These are phyloP conservation scores for Andrena flavipes DNA, from an alignment of 2,888 invertebrate genomes.

Conservation along the genomic window DNA sequence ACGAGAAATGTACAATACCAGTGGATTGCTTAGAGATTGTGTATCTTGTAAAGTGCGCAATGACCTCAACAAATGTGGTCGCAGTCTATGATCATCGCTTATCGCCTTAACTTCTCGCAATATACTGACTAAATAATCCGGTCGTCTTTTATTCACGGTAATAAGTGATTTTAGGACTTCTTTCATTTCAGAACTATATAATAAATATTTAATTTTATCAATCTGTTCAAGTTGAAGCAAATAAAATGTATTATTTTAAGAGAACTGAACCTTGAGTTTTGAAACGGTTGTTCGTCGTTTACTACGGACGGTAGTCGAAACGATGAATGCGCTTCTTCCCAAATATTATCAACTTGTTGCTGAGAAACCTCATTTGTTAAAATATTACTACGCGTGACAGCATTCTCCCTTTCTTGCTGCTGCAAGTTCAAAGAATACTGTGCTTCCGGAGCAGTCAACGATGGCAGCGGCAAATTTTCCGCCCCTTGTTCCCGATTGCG, in stretches of 20 bases:
- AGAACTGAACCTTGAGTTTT: conserved; percentile 71
- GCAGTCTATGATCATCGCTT: conserved; percentile 77
- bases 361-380: conserved; percentile 75
- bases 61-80: conserved; percentile 75
- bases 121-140: conserved; percentile 77
- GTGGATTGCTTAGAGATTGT: conserved; percentile 73
- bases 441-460: conserved; percentile 73
- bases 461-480: conserved; percentile 75
- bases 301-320: conserved; percentile 64
- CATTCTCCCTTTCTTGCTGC: conserved; percentile 75
- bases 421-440: conserved; percentile 80
- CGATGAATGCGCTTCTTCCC: conserved; percentile 77
- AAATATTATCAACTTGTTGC: conserved; percentile 78
- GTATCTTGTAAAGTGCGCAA: conserved; percentile 75
- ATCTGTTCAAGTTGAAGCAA: conserved; percentile 8
- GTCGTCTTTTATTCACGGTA: conserved; percentile 73
- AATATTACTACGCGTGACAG: conserved; percentile 75
- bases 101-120: conserved; percentile 77
- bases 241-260: neutral
- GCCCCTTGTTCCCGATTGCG: conserved; percentile 78
- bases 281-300: conserved; percentile 73
- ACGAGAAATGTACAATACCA: conserved; percentile 67
- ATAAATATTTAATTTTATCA: conserved; percentile 2
- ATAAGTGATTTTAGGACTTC: conserved; percentile 76
- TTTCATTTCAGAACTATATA: conserved; percentile 75